These are phyloP conservation scores for Tribolium madens DNA, from an alignment of 1,140 invertebrate species.

Conservation along the genomic window DNA sequence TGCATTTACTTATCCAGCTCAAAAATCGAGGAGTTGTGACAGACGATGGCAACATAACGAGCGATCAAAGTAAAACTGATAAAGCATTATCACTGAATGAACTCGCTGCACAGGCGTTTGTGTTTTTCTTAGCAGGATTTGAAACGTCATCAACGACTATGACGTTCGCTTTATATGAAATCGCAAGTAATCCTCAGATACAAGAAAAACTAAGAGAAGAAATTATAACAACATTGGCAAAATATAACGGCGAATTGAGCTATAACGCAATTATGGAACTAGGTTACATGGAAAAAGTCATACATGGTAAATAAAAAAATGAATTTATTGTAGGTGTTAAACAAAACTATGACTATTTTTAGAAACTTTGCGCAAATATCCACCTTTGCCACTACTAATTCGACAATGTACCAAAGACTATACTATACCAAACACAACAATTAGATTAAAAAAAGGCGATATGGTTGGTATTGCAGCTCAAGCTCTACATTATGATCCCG, in stretches of 20 bases:
- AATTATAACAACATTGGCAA: conserved; percentile 65
- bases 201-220: conserved; percentile 67
- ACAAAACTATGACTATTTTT: conserved; percentile 39
- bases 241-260: conserved; percentile 67
- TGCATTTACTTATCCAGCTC: conserved; percentile 68
- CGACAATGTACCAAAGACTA: conserved; percentile 70
- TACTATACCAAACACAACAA: conserved; percentile 47
- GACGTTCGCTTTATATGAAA: conserved; percentile 67
- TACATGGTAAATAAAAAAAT: conserved; percentile 64
- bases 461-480: conserved; percentile 71
- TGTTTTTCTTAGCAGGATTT: conserved; percentile 67
- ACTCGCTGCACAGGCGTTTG: conserved; percentile 49
- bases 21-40: conserved; percentile 55
- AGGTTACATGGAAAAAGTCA: conserved; percentile 61
- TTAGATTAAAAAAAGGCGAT: conserved; percentile 70
- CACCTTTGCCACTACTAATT: conserved; percentile 67
- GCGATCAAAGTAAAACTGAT: neutral
- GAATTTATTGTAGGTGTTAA: neutral
- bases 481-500: conserved; percentile 72
- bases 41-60: conserved; percentile 24
- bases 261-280: conserved; percentile 72
- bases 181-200: conserved; percentile 66
- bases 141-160: conserved; percentile 67
- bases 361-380: conserved; percentile 72
- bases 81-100: conserved; percentile 48